Base-by-base conservation (phyloP, 1,140 invertebrate genomes). In the Hylyphantes graminicola region DNA sequence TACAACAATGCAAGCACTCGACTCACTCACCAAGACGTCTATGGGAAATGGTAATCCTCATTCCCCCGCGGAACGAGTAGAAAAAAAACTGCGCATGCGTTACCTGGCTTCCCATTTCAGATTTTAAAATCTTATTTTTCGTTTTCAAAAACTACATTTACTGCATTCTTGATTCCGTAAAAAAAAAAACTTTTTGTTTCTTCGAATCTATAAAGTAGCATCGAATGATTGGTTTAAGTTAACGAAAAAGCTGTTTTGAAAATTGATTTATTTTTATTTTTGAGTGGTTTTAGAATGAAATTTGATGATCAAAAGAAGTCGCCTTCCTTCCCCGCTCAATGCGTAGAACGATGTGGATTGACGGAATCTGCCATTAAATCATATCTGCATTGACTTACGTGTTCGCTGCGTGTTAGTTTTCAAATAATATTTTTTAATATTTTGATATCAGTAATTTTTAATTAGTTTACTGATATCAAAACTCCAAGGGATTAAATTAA, bases 51-150 rank as follows among this genome's bases (percentile, higher is more conserved):
- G 80, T 83, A 83, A 83, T 83, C 80, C 80, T 83, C 80, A 83
- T 83, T 83, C 80, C 80, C 80, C 80, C 80, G 70, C 72, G 70
- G 80, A 83, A 57, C 35, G 80, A 75, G 80, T 74, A 83, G 80
- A 83, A 83, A 83, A n/a, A n/a, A 83, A 83, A 83, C 80, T 83
- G 80, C 80, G 80, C 80, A 83, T 83, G 80, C 80, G 80, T 83
- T 83, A 83, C 80, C 80, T 83, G 80, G 70, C 80, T 64, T 61
- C 70, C 73, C 80, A 83, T 83, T 83, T 83, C 57, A 73, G 80
- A 83, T 74, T 83, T 83, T 83, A 75, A 83, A 83, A 83, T 70
- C 80, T 83, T 83, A 83, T 83, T 83, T 83, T 83, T 83, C 80
- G 35, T 57, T 83, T 75, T 51, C 70, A 83, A 83, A 83, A 83